phyloP scores from a whole-genome alignment of 1,140 invertebrate species.

The Cyphomyrmex costatus region DNA sequence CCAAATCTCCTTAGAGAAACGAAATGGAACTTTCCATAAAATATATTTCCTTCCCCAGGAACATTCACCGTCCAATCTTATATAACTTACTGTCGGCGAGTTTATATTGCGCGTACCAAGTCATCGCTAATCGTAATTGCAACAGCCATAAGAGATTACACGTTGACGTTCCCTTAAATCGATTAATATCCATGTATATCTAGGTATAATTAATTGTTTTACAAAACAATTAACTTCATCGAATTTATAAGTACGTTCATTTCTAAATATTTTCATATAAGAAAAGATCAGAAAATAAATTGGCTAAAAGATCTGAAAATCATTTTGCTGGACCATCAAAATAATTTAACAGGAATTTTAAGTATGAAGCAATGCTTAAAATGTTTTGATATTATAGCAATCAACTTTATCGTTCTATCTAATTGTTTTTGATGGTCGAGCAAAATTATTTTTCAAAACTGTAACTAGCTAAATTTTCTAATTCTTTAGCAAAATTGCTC shows the following conservation, averaged over 20 bases:
- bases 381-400: no score
- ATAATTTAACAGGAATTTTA: no score
- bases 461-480: no score
- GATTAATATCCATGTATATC: not conserved
- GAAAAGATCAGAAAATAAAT: not conserved
- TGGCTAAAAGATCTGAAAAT: no score
- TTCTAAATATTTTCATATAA: not conserved
- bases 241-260: not conserved
- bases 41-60: conserved; percentile 44
- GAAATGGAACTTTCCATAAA: conserved; percentile 60
- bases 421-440: no score
- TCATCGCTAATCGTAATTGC: conserved; percentile 34
- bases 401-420: no score
- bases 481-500: no score
- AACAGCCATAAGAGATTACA: not conserved
- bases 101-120: conserved; percentile 17
- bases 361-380: no score
- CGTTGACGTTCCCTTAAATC: not conserved
- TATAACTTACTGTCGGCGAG: conserved; percentile 30
- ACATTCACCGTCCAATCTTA: conserved; percentile 32
- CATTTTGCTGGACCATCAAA: no score
- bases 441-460: no score
- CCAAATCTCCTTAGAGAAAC: conserved; percentile 63
- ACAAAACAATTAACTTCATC: not conserved
- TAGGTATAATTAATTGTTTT: not conserved